A percentile compares a stretch with the other conserved stretches of the same genome.
Evolutionary conservation across 2,113 vertebrate genomes (phyloP).

Genomic region (Scomber scombrus): DNA sequence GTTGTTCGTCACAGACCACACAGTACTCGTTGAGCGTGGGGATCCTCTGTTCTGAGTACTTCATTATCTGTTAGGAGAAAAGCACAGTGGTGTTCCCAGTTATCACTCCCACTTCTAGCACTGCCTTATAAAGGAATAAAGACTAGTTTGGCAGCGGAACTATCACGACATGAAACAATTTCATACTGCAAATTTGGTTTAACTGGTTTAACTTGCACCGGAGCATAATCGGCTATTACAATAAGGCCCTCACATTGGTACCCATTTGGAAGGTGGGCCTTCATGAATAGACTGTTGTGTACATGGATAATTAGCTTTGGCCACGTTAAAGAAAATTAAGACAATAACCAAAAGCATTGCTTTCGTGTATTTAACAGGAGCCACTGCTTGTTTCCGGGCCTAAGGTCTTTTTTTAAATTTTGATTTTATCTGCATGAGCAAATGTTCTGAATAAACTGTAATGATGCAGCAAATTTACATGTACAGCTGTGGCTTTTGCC

Average conservation of each 20-base stretch:
- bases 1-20: conserved; percentile 98
- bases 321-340: no score
- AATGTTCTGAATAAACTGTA: no score
- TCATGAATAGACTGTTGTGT: not conserved
- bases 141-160: conserved; percentile 1
- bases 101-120: conserved; percentile 25
- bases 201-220: not conserved
- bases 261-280: not conserved
- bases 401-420: no score
- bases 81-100: conserved; percentile 53
- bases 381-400: no score
- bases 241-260: not conserved
- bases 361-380: no score
- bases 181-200: not conserved
- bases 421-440: no score
- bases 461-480: no score
- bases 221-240: not conserved
- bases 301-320: no score
- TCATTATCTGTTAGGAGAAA: conserved; percentile 92
- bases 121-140: conserved; percentile 7
- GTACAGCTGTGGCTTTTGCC: no score
- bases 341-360: no score
- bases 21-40: conserved; percentile 99
- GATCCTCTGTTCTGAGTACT: conserved; percentile 98
- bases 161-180: conserved; percentile 8